Evolutionary conservation across 1,140 invertebrate genomes (phyloP), one percentile per base, ranked within the genome.

Genomic region (Penaeus japonicus): DNA sequence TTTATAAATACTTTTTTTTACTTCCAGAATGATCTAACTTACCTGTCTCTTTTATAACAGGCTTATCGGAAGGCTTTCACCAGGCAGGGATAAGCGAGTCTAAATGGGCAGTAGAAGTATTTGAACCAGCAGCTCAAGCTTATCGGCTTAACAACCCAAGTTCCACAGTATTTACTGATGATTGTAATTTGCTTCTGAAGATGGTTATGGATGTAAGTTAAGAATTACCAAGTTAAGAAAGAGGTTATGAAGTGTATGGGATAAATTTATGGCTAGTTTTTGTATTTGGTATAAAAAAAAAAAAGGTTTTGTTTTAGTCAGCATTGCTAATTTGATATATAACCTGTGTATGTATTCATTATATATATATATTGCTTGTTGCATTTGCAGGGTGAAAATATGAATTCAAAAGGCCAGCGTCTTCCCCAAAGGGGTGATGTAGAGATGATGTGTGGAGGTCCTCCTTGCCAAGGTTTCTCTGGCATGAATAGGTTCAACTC

Each of bases 391-490:
- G 94, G 95, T 17, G 92, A 95, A 83, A 92, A 90, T 10, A 93
- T 90, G 32, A 93, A 94, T 89, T 90, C 92, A 2, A 93, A 93
- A 70, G 95, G 95, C 5, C 94, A 96, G 91, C 93, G 92, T 18
- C 92, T 97, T 57, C 97, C 97, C 1, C 92, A 94, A 91, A 96
- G 95, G 91, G 96, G 96, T 10, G 96, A 97, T 87, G 96, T 98
- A 1, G 96, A 98, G 90, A 92, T 98, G 59, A 92, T 98, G 4
- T 96, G 96, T 92, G 97, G 97, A 57, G 97, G 97, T 7, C 97
- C 97, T n/a, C 97, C 97, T 1, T 98, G 97, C 92, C 97, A 98
- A 93, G 97, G 97, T 0, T 98, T 97, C 92, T 97, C 96, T 89
- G 96, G 96, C 35, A 97, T 98, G 96, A 98, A 98, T 93, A 93